These are phyloP conservation scores for Galago senegalensis DNA, from an alignment of 2,797 vertebrate species.

Conservation along the genomic window DNA sequence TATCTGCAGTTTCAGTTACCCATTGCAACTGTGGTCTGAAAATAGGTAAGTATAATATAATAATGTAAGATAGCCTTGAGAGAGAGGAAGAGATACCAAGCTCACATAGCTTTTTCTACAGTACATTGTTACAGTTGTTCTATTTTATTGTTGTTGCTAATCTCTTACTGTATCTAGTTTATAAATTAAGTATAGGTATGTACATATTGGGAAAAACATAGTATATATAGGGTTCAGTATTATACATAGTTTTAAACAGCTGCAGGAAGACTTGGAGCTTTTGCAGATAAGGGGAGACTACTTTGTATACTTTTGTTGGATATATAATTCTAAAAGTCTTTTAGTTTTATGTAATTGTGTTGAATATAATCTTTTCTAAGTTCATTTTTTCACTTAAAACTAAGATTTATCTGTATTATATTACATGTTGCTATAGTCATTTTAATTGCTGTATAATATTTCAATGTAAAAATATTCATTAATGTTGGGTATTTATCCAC, in stretches of 20 bases:
- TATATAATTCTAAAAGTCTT: conserved; percentile 17
- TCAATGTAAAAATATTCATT: not conserved
- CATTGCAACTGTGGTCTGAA: not conserved
- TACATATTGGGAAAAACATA: not conserved
- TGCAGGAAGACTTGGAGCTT: not conserved
- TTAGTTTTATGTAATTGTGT: conserved; percentile 30
- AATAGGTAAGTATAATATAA: not conserved
- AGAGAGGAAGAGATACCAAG: not conserved
- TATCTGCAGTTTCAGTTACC: not conserved
- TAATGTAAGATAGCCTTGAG: not conserved
- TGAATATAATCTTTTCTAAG: conserved; percentile 41
- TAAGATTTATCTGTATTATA: conserved; percentile 28
- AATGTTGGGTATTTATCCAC: conserved; percentile 15
- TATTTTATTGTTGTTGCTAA: not conserved
- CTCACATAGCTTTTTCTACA: not conserved
- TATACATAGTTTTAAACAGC: not conserved
- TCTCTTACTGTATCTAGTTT: not conserved
- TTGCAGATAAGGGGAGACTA: not conserved
- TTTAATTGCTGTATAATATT: conserved; percentile 25
- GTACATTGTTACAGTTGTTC: not conserved
- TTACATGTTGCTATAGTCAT: conserved; percentile 29
- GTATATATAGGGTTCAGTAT: not conserved
- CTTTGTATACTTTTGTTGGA: not conserved
- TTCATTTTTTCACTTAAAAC: conserved; percentile 42
- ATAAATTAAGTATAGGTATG: not conserved